Base-by-base conservation (phyloP, 2,797 vertebrate species). In the Notamacropus eugenii region DNA sequence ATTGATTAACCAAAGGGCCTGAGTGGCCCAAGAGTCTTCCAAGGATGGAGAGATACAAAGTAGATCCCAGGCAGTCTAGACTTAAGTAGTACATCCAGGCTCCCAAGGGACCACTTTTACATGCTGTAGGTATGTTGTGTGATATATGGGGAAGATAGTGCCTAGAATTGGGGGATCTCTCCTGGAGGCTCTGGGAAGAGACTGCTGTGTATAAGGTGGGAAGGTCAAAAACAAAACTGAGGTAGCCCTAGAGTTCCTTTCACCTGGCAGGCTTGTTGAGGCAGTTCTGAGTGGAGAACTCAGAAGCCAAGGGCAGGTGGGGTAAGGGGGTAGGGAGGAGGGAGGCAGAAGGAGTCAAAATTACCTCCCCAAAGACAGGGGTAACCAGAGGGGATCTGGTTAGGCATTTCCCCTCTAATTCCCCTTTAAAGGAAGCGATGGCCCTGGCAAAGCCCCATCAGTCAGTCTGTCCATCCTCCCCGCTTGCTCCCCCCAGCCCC, bases 341-440 rank as follows among this genome's bases (percentile, higher is more conserved):
- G 59, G 40, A 87, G 91, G 31, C 94, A 92, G 87, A 24, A 82
- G 96, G 96, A 94, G 95, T 94, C 29, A 90, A 95, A 95, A 95
- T 97, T 90, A 97, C 93, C 55, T 16, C 56, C 96, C 98, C 98
- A 97, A 95, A 97, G 92, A 96, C 22, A 97, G 95, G 94, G 52
- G 93, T 91, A 5, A 98, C 96, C 97, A 98, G 98, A 98, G 96
- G 97, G 97, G 96, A 98, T 97, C 67, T 98, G 98, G 98, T 97
- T 96, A 98, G 97, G 97, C 50, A 97, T 97, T 98, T 98, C 96
- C 97, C 62, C 98, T 97, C 98, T 99, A 99, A 99, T 99, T 99
- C 99, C 99, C 99, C 99, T 99, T 99, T 99, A 99, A 99, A 99
- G 99, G 99, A 99, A 99, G 98, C 98, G 98, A 99, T 99, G 99